These are phyloP conservation scores for Chalcosyrphus nemorum DNA, from an alignment of 2,888 invertebrate genomes.

Conservation along the genomic window DNA sequence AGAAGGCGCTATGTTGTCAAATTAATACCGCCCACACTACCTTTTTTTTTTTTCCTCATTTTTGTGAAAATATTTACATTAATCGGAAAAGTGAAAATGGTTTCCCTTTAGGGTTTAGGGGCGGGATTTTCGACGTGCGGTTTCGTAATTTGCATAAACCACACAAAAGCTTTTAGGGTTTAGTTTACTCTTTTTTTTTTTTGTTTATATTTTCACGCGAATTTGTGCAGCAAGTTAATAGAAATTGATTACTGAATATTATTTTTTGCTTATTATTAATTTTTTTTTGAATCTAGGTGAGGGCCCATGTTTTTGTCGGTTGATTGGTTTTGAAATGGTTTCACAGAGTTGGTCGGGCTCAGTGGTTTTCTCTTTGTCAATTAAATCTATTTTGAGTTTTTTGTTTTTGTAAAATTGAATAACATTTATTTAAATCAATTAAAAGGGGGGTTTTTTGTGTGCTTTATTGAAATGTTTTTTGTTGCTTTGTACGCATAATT, in stretches of 20 bases:
- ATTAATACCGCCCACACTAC: constrained; percentile 25
- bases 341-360: neutral
- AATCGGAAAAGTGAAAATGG: constrained; percentile 12
- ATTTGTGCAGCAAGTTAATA: constrained; percentile 63
- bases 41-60: constrained; percentile 44
- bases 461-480: neutral
- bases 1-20: constrained; percentile 49
- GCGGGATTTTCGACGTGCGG: constrained; percentile 1
- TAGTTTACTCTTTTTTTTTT: neutral
- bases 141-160: constrained; percentile 32
- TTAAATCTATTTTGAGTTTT: neutral
- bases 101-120: too few relatives aligned
- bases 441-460: neutral
- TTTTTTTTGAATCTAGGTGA: constrained; percentile 25
- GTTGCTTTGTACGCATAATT: neutral
- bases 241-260: constrained; percentile 43
- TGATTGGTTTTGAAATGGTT: constrained; percentile 40
- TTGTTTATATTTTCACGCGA: neutral
- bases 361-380: constrained; percentile 28
- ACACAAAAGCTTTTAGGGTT: constrained; percentile 7
- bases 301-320: constrained; percentile 32
- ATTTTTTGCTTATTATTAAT: constrained; percentile 21
- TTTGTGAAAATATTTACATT: constrained; percentile 54
- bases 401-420: neutral
- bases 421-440: neutral